These are phyloP conservation scores for Actinemys pallida DNA, from an alignment of 2,113 vertebrate species.

Conservation along the genomic window DNA sequence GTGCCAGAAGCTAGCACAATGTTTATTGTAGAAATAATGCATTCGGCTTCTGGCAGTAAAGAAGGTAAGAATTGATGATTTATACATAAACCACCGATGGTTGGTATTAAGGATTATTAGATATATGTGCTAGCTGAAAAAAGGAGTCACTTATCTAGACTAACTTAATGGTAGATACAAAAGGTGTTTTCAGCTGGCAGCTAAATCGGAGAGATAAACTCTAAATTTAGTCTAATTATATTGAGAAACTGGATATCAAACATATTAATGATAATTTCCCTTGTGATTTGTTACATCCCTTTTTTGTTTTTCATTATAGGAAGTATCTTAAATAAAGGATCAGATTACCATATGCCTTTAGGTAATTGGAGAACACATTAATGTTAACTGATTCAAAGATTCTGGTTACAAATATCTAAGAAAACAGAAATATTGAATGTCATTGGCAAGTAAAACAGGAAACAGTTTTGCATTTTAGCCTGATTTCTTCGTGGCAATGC, in stretches of 20 bases:
- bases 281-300: not conserved
- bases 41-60: not conserved
- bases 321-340: not conserved
- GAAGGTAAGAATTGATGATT: not conserved
- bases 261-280: not conserved
- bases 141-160: not conserved
- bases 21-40: not conserved
- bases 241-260: not conserved
- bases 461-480: not conserved
- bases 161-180: not conserved
- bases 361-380: not conserved
- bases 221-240: not conserved
- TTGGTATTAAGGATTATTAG: not conserved
- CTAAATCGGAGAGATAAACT: not conserved
- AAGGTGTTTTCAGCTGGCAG: not conserved
- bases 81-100: not conserved
- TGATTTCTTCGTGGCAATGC: not conserved
- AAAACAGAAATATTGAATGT: not conserved
- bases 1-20: not conserved
- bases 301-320: not conserved
- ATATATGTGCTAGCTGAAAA: not conserved
- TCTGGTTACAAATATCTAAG: not conserved
- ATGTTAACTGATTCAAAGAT: not conserved
- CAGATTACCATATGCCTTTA: not conserved
- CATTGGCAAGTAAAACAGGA: not conserved